Conservation (phyloP, 2,797 vertebrate genomes). For the Sebastolobus altivelis region DNA sequence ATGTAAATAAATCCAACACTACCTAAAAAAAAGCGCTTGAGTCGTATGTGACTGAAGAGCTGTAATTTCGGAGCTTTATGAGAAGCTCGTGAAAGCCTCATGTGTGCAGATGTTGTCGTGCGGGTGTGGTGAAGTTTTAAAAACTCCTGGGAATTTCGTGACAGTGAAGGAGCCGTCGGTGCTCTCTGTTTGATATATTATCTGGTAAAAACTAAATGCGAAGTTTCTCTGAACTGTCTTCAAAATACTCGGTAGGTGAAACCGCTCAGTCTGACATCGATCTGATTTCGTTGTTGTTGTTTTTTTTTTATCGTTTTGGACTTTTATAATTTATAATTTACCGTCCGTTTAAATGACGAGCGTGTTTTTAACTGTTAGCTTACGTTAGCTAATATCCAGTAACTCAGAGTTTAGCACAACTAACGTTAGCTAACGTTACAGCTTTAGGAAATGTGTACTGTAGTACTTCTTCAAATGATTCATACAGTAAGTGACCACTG, state of each 20-base stretch:
- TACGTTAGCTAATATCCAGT: not conserved
- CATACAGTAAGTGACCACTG: not conserved
- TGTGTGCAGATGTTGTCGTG: slow-evolving; percentile 40
- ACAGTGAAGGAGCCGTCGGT: not conserved
- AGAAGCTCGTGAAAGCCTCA: slow-evolving; percentile 36
- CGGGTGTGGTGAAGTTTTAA: slow-evolving; percentile 27
- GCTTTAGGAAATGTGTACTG: not conserved
- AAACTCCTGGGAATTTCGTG: slow-evolving; percentile 21
- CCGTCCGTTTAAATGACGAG: not conserved
- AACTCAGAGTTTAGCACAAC: no score
- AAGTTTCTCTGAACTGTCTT: not conserved
- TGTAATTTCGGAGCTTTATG: slow-evolving; percentile 3
- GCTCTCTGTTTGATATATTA: not conserved
- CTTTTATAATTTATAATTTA: not conserved
- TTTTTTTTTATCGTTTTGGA: not conserved
- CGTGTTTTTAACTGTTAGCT: not conserved
- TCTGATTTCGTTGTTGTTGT: no score
- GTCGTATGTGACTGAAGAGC: accelerated
- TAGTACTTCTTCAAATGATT: slow-evolving; percentile 17
- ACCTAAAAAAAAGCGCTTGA: not conserved
- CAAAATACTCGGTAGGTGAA: slow-evolving; percentile 32
- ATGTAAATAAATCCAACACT: not conserved
- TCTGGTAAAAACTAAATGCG: accelerated
- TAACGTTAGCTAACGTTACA: not conserved
- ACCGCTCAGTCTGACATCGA: not conserved